phyloP scores from a whole-genome alignment of 2,113 vertebrate genomes.

The Smithornis capensis region DNA sequence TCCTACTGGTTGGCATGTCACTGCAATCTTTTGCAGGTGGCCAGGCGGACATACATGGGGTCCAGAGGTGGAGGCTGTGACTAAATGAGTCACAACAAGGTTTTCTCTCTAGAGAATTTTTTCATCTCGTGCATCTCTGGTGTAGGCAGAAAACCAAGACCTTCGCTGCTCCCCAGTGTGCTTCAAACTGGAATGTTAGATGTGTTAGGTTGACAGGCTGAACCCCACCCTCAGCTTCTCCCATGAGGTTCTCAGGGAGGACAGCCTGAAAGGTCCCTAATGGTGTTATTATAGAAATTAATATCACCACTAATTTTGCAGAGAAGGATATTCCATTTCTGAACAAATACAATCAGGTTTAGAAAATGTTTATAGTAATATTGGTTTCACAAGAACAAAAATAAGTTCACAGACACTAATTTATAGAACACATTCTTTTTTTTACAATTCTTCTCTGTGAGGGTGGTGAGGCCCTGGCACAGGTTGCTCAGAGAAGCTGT shows the following conservation, averaged over 20 bases:
- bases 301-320: background rate
- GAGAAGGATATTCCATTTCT: background rate
- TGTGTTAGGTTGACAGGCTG: no score
- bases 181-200: accelerated
- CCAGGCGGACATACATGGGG: no score
- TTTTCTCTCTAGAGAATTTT: background rate
- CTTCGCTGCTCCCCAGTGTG: accelerated
- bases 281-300: background rate
- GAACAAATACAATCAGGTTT: background rate
- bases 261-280: background rate
- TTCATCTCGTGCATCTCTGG: accelerated
- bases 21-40: background rate
- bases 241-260: background rate
- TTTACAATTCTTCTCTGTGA: background rate
- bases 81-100: accelerated
- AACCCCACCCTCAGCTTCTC: accelerated
- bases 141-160: background rate
- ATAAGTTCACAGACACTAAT: background rate
- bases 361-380: background rate
- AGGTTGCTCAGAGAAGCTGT: accelerated
- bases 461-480: accelerated
- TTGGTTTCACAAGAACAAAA: background rate
- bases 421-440: background rate
- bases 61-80: background rate
- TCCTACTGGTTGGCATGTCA: background rate